Evolutionary conservation across 2,797 vertebrate genomes (phyloP), one percentile per base, ranked within the genome.

Genomic region (Pipistrellus kuhlii): DNA sequence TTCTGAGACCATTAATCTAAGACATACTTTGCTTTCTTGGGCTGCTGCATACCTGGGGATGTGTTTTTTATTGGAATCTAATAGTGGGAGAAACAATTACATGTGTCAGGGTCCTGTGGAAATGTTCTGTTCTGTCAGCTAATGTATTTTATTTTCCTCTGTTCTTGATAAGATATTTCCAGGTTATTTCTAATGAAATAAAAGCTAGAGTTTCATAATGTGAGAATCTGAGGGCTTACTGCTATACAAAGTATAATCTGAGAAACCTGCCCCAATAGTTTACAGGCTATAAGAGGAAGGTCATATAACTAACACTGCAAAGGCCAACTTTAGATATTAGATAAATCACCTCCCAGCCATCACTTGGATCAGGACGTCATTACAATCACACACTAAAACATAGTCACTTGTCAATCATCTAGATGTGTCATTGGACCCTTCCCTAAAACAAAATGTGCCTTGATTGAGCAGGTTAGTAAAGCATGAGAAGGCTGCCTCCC

Each of bases 21-120:
- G 35, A 23, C n/a, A n/a, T 59, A 5, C 4, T 75, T 91, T 57
- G 32, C 6, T 93, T 13, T 76, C 38, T 69, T 48, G 27, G 38
- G 59, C 14, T 91, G 48, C 25, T 25, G 5, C 11, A n/a, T 11
- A 46, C 27, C 23, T 69, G 18, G 13, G 11, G 20, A 66, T 48
- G 27, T 91, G 46, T n/a, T 94, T n/a, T 77, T 76, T 53, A 92
- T 81, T 84, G 66, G 95, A 93, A 75, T 44, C 8, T 57, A 51
- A 82, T 14, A 69, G 12, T 30, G 15, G 57, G 51, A 80, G 64
- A 84, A 80, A 80, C 3, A 83, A 44, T 69, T 35, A 35, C 23
- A 66, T 27, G 23, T 18, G 23, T n/a, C 32, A 30, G 11, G 14
- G 32, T 14, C 18, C n/a, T 23, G 10, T 55, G 81, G 41, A 92